phyloP scores from a whole-genome alignment of 2,113 vertebrate species.

The Heteronetta atricapilla region DNA sequence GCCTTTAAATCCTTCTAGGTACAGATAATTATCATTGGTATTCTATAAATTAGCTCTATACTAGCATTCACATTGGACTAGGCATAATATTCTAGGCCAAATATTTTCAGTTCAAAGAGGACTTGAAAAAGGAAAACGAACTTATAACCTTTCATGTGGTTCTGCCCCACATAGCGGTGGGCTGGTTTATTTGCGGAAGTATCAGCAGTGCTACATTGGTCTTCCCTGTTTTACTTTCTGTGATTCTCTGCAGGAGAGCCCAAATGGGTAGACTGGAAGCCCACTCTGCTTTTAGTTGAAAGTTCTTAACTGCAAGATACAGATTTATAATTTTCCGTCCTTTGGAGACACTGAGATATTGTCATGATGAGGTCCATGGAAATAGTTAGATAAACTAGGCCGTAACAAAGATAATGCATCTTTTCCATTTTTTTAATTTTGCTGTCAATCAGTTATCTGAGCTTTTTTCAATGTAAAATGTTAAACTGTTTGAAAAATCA shows the following conservation, averaged over 20 bases:
- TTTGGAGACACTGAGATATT: background rate
- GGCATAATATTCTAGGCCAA: background rate
- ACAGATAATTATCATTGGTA: background rate
- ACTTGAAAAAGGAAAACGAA: slow-evolving; percentile 52
- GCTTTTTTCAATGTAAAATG: background rate
- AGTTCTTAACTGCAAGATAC: background rate
- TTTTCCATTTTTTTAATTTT: background rate
- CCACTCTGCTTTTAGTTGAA: background rate
- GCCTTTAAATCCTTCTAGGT: slow-evolving; percentile 39
- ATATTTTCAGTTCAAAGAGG: background rate
- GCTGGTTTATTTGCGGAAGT: background rate
- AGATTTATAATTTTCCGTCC: background rate
- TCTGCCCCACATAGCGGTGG: background rate
- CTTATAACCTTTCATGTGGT: slow-evolving; percentile 25
- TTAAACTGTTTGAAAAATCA: background rate
- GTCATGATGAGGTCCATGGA: background rate
- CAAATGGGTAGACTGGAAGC: background rate
- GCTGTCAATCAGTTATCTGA: background rate
- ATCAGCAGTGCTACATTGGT: background rate
- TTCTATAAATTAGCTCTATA: slow-evolving; percentile 52
- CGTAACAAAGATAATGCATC: background rate
- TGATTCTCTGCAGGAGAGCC: background rate
- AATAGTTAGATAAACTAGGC: background rate
- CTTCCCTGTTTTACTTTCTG: background rate
- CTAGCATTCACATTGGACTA: slow-evolving; percentile 30